These are phyloP conservation scores for Monochamus saltuarius DNA, from an alignment of 1,140 invertebrate species.

Conservation along the genomic window DNA sequence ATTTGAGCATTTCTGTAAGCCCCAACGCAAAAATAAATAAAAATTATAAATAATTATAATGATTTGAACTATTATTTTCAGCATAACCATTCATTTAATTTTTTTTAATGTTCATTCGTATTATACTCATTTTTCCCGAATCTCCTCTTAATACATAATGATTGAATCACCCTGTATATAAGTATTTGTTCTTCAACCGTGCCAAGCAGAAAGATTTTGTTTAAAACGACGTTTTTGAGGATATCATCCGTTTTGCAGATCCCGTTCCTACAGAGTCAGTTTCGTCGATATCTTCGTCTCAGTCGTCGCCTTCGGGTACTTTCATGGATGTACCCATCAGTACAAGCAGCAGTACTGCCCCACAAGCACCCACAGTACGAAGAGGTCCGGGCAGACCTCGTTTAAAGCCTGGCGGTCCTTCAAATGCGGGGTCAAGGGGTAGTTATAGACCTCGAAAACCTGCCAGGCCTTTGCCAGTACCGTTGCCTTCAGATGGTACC, in stretches of 20 bases:
- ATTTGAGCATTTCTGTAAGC: no score
- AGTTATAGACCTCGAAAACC: slow-evolving; percentile 57
- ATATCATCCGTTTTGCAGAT: slow-evolving; percentile 6
- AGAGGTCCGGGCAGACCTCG: slow-evolving; percentile 76
- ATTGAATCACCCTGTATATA: no score
- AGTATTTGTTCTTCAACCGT: no score
- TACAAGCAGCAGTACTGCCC: background rate
- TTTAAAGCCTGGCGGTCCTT: slow-evolving; percentile 63
- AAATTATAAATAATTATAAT: no score
- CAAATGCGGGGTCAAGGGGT: slow-evolving; percentile 60
- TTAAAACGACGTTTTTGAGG: no score
- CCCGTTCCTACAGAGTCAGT: slow-evolving; percentile 19
- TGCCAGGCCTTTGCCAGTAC: slow-evolving; percentile 61
- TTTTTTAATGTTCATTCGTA: no score
- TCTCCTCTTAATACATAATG: no score
- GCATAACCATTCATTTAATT: no score
- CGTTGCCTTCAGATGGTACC: slow-evolving; percentile 51
- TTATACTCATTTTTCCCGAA: no score
- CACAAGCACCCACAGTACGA: slow-evolving; percentile 42
- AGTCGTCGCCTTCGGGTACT: slow-evolving; percentile 30
- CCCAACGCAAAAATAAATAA: no score
- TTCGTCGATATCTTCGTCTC: slow-evolving; percentile 31
- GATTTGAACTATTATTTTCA: no score
- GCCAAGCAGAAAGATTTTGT: no score
- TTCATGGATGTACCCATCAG: slow-evolving; percentile 18